These are phyloP conservation scores for Saturnia pavonia DNA, from an alignment of 2,888 invertebrate species.

Conservation along the genomic window DNA sequence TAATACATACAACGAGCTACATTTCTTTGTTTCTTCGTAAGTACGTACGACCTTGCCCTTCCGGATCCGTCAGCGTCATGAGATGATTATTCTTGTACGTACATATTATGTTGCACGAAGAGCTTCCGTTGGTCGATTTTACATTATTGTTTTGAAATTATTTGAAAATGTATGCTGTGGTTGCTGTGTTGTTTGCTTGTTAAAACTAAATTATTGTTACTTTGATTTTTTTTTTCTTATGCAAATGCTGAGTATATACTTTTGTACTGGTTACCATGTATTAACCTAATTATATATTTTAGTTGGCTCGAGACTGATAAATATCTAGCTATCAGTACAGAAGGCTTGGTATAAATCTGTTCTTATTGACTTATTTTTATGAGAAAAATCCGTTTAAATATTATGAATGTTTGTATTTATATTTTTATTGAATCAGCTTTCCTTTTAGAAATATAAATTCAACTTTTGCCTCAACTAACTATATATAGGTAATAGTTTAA, in stretches of 20 bases:
- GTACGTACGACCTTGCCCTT: slow-evolving; percentile 51
- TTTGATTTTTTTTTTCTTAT: too few species aligned
- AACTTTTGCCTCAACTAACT: background rate
- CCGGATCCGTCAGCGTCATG: slow-evolving; percentile 50
- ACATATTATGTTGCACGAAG: slow-evolving; percentile 25
- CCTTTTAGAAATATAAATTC: background rate
- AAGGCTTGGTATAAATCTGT: background rate
- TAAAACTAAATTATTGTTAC: too few species aligned
- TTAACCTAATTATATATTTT: too few species aligned
- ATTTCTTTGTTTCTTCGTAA: slow-evolving; percentile 23
- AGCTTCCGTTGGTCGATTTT: slow-evolving; percentile 13
- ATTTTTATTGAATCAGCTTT: background rate
- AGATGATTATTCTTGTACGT: slow-evolving; percentile 34
- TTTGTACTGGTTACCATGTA: too few species aligned
- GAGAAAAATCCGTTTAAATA: background rate
- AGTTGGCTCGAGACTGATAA: too few species aligned
- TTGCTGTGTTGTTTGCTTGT: background rate
- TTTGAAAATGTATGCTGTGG: background rate
- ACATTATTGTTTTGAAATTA: background rate
- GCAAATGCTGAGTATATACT: too few species aligned
- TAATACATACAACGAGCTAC: slow-evolving; percentile 12
- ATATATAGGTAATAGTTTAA: background rate
- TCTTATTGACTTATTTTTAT: background rate
- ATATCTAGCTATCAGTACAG: too few species aligned
- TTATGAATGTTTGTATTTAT: background rate